Evolutionary conservation across 1,140 invertebrate genomes (phyloP), one percentile per base, ranked within the genome.

Genomic region (Pinna nobilis): DNA sequence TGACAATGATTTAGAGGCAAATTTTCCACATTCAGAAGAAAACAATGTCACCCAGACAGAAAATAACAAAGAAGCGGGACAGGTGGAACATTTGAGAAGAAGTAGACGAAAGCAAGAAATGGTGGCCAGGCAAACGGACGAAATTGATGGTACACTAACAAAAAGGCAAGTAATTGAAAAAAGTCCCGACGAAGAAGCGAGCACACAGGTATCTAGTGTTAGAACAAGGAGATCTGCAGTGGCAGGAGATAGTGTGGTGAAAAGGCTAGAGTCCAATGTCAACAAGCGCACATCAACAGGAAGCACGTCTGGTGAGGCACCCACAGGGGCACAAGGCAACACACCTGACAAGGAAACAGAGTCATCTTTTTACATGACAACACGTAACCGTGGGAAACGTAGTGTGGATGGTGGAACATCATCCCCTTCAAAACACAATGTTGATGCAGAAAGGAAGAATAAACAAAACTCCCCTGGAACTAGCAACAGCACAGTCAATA

Each of bases 101-200:
- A 63, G 59, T 63, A 39, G 59, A 15, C 33, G 59, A 28, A 63
- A 63, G 25, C 59, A 63, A 35, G 39, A 37, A 9, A 63, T 63
- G 18, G 33, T 35, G 7, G 37, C 44, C n/a, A 33, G 59, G 18
- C 35, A 63, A 35, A 37, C 44, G 28, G 59, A 63, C 44, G 59
- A 63, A 23, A 39, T 63, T 9, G 59, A 63, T 63, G 59, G 59
- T 44, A 44, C 9, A 44, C 23, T 9, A 9, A 23, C 9, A 53
- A 53, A 23, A 15, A 44, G 39, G 39, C 9, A 44, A 44, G n/a
- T 9, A 11, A 44, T n/a, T 44, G 39, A n/a, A 9, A 44, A 44
- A 44, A 44, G 9, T 44, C 9, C 39, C 9, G 39, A 44, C 39
- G 39, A 44, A n/a, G 39, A 13, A 63, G 37, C 33, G 18, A 23